Evolutionary conservation across 2,888 invertebrate genomes (phyloP).

Genomic region (Keiferia lycopersicella): DNA sequence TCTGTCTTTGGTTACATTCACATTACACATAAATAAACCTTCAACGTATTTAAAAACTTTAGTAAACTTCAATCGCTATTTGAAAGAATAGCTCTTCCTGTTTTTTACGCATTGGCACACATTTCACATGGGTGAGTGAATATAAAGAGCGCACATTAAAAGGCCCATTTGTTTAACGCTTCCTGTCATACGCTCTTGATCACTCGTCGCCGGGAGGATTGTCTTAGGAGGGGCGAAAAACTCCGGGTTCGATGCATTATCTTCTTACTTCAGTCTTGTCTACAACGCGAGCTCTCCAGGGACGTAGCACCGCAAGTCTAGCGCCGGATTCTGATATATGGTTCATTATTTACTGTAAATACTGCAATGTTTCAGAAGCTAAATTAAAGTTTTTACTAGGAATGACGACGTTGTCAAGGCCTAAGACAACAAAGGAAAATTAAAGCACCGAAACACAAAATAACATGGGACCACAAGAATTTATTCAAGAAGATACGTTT

Average conservation of each 20-base stretch:
- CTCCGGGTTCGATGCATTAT: constrained; percentile 54
- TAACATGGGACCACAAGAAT: constrained; percentile 17
- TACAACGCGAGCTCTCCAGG: constrained; percentile 45
- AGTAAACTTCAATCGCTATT: neutral
- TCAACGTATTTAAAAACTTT: too few relatives aligned
- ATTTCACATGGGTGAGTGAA: constrained; percentile 6
- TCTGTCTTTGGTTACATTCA: neutral
- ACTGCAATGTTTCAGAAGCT: neutral
- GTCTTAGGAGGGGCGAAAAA: constrained; percentile 46
- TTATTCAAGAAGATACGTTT: constrained; percentile 37
- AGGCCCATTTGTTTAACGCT: constrained; percentile 42
- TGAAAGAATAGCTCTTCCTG: constrained; percentile 2
- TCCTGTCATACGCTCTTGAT: constrained; percentile 46
- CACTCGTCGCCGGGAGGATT: constrained; percentile 47
- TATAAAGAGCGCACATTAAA: constrained; percentile 22
- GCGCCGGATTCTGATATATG: constrained; percentile 3
- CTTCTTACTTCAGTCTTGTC: constrained; percentile 53
- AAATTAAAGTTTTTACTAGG: neutral
- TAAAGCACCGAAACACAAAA: neutral
- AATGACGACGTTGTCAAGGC: neutral
- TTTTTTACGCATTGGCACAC: constrained; percentile 5
- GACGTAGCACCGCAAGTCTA: constrained; percentile 31
- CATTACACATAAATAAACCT: too few relatives aligned
- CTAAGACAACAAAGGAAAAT: constrained; percentile 5
- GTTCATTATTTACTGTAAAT: constrained; percentile 7